Base-by-base conservation (phyloP, 2,888 invertebrate species). In the Anoncus sp. region DNA sequence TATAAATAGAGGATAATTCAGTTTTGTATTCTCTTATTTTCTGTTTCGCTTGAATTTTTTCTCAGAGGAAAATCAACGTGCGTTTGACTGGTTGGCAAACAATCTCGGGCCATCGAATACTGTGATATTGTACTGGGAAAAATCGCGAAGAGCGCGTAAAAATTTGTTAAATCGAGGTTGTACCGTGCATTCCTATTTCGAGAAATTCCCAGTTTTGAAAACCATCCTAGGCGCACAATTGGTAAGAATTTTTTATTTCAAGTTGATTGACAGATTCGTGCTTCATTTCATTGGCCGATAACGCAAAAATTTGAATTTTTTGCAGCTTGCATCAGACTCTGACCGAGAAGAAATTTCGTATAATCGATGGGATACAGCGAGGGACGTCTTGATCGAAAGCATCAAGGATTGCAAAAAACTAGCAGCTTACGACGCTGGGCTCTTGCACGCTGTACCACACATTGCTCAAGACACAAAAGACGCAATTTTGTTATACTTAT, bases 381-480 rank as follows among this genome's bases (percentile, higher is more conserved):
- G 53, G 20, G 55, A 59, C 18, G 38, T 67, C 22, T 35, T 67
- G 38, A 55, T 35, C 38, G 38, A 38, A 38, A 22, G 38, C 20
- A 38, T 51, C n/a, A 24, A 24, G 27, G 66, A 74, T 45, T 74
- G 67, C 49, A 67, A 67, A 18, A 12, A 18, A 55, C 27, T 67
- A 20, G 31, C 20, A 43, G 66, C 59, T 31, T 57, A 22, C 22
- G 74, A 74, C 67, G 20, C 40, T 12, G 74, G 66, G 2, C 57
- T 57, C 31, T 59, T 35, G 12, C 24, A 31, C 24, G 66, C 31
- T 12, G 40, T 55, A 16, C 45, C 67, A 31, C 22, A 53, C 18
- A 45, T 74, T 22, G 35, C 66, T 27, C 45, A 66, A 24, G 67
- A 67, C 40, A 62, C 66, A 22, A 43, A 62, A 43, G 62, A 70